Base-by-base conservation (phyloP, 2,888 invertebrate species). In the Oxycera nigricornis region DNA sequence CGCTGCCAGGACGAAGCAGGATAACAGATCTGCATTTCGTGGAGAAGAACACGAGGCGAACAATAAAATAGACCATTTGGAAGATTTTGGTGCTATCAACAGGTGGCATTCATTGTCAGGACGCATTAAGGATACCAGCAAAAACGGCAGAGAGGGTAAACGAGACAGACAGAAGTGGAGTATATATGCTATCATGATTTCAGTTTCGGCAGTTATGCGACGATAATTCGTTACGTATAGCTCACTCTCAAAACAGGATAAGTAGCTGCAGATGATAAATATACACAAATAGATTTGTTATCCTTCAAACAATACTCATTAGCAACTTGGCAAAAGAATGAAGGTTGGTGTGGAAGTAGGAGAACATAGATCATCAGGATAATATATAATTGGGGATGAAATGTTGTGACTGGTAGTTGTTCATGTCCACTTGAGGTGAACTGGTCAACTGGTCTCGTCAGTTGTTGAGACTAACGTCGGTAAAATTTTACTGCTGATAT, bases 191-290 rank as follows among this genome's bases (percentile, higher is more conserved):
- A 68, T 9, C 50, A 24, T 9, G n/a, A 61, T 55, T 35, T 65
- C 20, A 20, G 39, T 26, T 41, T 65, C 22, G 39, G 65, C 11
- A 6, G 35, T 11, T 52, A 31, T 70, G 39, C 20, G 24, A 35
- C 57, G 17, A 20, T 55, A 72, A 72, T 73, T 17, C 41, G 26
- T 59, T 57, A 24, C 24, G 22, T 72, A 59, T 72, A 72, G 59
- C 35, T 17, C 35, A 14, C 65, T 65, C 65, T 65, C 65, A 24
- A 24, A 22, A 6, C 24, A 22, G 22, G 65, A 4, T 3, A 24
- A 14, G 41, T 24, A 41, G 24, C 26, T 24, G 30, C 24, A 20
- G 35, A 65, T 41, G 59, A 72, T 41, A 59, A 59, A 67, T 22
- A 31, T 70, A 70, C 28, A 39, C 62, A 39, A 73, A 31, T 46